Conservation (phyloP, 1,140 invertebrate species). For the Theocolax elegans region DNA sequence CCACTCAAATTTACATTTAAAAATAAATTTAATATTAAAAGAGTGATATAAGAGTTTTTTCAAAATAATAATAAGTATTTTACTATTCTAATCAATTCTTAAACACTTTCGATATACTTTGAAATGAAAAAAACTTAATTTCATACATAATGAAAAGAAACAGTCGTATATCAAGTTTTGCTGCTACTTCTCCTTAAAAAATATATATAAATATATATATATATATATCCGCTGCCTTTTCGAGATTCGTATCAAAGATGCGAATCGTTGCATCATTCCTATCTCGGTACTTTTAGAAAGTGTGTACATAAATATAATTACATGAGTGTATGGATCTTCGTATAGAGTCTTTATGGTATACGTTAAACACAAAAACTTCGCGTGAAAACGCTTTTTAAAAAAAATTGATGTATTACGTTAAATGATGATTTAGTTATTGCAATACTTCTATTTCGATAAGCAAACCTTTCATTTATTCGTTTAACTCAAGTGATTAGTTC, state of each 20-base stretch:
- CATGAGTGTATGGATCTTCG: constrained; percentile 40
- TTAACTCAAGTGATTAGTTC: neutral
- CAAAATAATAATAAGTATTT: too few species aligned
- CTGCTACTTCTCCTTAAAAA: constrained; percentile 26
- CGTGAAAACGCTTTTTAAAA: constrained; percentile 32
- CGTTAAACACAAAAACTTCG: constrained; percentile 22
- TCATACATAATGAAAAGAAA: neutral
- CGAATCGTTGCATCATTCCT: constrained; percentile 54
- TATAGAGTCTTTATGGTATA: constrained; percentile 31
- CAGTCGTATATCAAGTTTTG: constrained; percentile 27
- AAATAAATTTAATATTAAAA: too few species aligned
- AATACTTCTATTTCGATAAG: constrained; percentile 18
- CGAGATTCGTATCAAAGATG: constrained; percentile 35
- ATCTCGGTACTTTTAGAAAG: constrained; percentile 51
- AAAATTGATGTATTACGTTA: constrained; percentile 19
- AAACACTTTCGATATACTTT: constrained; percentile 21
- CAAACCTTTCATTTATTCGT: constrained; percentile 20
- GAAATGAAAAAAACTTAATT: neutral
- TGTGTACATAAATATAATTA: constrained; percentile 48
- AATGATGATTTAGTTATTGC: neutral
- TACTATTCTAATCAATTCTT: too few species aligned
- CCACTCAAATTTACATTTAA: too few species aligned
- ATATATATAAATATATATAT: constrained; percentile 6
- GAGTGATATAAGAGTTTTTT: too few species aligned
- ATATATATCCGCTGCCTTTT: constrained; percentile 35